Base-by-base conservation (phyloP, 2,797 vertebrate species). In the Strix occidentalis region DNA sequence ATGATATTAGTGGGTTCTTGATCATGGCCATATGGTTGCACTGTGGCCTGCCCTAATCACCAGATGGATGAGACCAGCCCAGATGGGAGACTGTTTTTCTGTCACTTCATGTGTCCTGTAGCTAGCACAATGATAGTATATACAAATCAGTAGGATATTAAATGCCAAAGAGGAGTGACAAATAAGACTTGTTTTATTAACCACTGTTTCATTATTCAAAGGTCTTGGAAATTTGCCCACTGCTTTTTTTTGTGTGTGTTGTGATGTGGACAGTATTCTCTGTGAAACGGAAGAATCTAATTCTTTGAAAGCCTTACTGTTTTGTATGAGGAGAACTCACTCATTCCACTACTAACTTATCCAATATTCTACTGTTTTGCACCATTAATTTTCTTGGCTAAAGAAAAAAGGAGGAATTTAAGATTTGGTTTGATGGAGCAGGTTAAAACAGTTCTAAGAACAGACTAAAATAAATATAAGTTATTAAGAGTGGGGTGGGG, bases 281-380 rank as follows among this genome's bases (percentile, higher is more conserved):
- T 75, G 39, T 91, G 69, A 78, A 63, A 58, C 1, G 12, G 35
- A 91, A 63, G 13, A 79, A 69, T 45, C 13, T 23, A 68, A 48
- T 46, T 93, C n/a, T 74, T 84, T 48, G 35, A 93, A 95, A 94
- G 63, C 43, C 84, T 79, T 88, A 65, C 75, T 95, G 54, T 78
- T 87, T 97, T 51, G 19, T 89, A 9, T 39, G 50, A 80, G 63
- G 37, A 19, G 48, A 75, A 57, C 20, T 82, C 24, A n/a, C 18
- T 82, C 29, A 39, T 70, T 84, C 21, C 10, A 21, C 20, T 75
- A 21, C 41, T 37, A 51, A 63, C 60, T 93, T 88, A 69, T 39
- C 35, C 51, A 89, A 46, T 84, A 84, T 89, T 87, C 70, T 75
- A 8, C 56, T 84, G n/a, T 53, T 82, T 86, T 88, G 33, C 63